Base-by-base conservation (phyloP, 2,888 invertebrate species). In the Drosophila recens region DNA sequence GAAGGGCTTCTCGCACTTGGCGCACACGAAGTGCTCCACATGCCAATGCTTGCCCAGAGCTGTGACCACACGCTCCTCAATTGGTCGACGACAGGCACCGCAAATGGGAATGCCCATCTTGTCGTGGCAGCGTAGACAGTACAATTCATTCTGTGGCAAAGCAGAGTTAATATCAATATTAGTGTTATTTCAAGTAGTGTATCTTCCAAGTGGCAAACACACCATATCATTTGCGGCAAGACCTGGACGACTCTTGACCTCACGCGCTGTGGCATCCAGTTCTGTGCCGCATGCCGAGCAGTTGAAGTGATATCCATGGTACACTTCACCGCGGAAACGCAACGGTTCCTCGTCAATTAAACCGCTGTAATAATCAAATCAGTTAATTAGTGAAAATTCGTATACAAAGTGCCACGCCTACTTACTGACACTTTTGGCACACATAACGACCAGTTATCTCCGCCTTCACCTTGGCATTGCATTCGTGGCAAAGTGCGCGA, bases 101-200 rank as follows among this genome's bases (percentile, higher is more conserved):
- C 99, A 99, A 85, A 99, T 99, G n/a, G 99, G 99, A 77, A 99
- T 98, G 33, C 99, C 99, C 99, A 99, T 99, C 94, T 99, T 99
- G 93, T 99, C 99, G 91, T 99, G 99, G 91, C 99, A 99, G 61
- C 99, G 95, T 79, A 99, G 94, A 91, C 99, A 99, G 93, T 99
- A 99, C 62, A 99, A 93, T 90, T 99, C 99, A 91, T 98, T 97
- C 96, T 96, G 90, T 51, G 6, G 0, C 40, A 33, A 56, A 8
- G 54, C 10, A 38, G 3, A 5, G 1, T 4, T 33, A 23, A 27
- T 11, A 57, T 20, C 9, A 30, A 27, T 11, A 57, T 20, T 11
- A 30, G 4, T 23, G 10, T 3, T 23, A 23, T 33, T 13, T 2
- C 1, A 49, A 17, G 4, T 30, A 15, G 17, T 0, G 13, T 9